Evolutionary conservation across 2,113 vertebrate species (phyloP).

Genomic region (Cryptoleucopteryx plumbea): DNA sequence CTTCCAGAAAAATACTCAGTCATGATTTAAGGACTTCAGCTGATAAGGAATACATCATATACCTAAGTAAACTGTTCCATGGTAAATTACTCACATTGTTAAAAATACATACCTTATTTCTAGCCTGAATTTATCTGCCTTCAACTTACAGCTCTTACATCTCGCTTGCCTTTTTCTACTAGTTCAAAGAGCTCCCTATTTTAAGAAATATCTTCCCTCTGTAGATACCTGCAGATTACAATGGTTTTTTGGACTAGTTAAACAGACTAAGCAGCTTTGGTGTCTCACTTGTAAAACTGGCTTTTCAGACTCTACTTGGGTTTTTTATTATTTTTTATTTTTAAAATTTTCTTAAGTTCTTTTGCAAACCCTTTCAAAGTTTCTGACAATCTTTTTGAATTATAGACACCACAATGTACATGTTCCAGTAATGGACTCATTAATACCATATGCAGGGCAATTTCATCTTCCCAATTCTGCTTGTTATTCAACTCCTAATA

Average conservation of each 20-base stretch:
- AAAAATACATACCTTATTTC: background rate
- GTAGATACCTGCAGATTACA: background rate
- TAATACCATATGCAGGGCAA: background rate
- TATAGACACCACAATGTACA: background rate
- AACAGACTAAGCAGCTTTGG: background rate
- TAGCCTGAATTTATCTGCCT: background rate
- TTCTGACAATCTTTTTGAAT: background rate
- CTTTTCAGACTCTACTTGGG: background rate
- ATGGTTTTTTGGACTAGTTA: background rate
- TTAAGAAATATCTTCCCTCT: background rate
- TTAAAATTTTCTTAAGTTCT: background rate
- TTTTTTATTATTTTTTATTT: background rate
- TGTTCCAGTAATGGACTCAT: background rate
- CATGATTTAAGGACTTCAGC: background rate
- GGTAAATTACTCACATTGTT: background rate
- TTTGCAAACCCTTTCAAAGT: background rate
- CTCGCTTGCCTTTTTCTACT: background rate
- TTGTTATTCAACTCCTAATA: background rate
- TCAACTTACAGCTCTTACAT: background rate
- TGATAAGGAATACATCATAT: background rate
- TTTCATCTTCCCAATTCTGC: background rate
- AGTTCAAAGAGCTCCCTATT: background rate
- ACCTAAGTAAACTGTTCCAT: background rate
- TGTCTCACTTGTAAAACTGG: background rate
- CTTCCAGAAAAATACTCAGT: background rate